Evolutionary conservation across 2,113 vertebrate genomes (phyloP).

Genomic region (Pachycephala philippinensis): DNA sequence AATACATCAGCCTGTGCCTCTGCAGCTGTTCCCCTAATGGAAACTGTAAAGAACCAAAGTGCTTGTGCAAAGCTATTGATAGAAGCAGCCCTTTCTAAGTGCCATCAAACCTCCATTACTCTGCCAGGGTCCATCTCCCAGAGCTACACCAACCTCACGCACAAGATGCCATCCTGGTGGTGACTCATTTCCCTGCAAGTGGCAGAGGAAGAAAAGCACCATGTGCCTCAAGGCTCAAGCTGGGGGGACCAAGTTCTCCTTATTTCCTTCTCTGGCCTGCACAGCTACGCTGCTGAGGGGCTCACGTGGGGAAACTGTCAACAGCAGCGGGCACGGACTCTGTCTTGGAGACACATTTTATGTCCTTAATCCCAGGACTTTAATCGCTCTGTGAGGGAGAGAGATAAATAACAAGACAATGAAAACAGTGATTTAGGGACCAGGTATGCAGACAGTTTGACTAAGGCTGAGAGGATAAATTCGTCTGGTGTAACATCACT

Average conservation of each 20-base stretch:
- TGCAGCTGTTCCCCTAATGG: not conserved
- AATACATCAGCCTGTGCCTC: not conserved
- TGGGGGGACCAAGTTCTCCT: not conserved
- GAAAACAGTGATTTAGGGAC: not conserved
- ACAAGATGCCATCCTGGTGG: accelerated
- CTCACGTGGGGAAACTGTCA: not conserved
- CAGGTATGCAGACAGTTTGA: slow-evolving; percentile 15
- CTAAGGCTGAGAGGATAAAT: not conserved
- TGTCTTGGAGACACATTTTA: not conserved
- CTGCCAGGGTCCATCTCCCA: not conserved
- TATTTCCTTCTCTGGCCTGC: not conserved
- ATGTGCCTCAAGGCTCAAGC: not conserved
- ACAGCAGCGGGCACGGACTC: not conserved
- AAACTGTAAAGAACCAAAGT: not conserved
- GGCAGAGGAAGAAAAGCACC: not conserved
- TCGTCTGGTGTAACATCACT: not conserved
- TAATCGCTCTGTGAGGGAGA: not conserved
- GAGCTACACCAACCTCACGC: not conserved
- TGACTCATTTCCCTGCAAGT: not conserved
- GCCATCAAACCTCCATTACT: not conserved
- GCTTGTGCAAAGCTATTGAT: not conserved
- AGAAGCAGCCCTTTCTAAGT: not conserved
- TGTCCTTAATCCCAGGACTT: not conserved
- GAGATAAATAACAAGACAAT: not conserved
- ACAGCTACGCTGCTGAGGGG: not conserved